These are phyloP conservation scores for Sipha flava DNA, from an alignment of 1,140 invertebrate genomes.

Conservation along the genomic window DNA sequence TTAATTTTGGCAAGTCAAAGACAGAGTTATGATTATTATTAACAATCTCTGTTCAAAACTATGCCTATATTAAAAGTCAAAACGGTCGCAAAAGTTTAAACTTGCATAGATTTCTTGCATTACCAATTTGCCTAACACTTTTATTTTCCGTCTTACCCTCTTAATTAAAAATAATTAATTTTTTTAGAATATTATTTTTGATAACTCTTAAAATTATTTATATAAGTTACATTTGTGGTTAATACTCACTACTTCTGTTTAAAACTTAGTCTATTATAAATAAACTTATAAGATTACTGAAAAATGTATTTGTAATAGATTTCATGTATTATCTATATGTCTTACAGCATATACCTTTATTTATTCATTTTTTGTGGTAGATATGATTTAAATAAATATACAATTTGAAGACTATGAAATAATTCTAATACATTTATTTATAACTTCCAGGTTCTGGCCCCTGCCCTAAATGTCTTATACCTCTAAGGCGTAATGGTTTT, in stretches of 20 bases:
- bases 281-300: neutral
- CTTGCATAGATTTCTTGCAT: neutral
- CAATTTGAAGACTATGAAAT: too few relatives aligned
- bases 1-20: conserved; percentile 2
- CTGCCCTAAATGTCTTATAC: conserved; percentile 85
- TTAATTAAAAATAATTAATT: too few relatives aligned
- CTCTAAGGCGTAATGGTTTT: conserved; percentile 81
- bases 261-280: neutral
- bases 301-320: neutral
- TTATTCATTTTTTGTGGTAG: too few relatives aligned
- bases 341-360: neutral
- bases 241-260: too few relatives aligned
- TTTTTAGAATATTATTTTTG: too few relatives aligned
- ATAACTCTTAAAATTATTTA: too few relatives aligned
- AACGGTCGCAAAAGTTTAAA: neutral
- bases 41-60: neutral
- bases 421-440: neutral
- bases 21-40: neutral
- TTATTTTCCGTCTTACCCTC: too few relatives aligned
- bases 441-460: conserved; percentile 69
- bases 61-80: neutral
- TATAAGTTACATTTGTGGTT: too few relatives aligned
- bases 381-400: too few relatives aligned
- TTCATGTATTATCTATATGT: conserved; percentile 4
- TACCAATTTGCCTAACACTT: neutral